A percentile compares a stretch with the other conserved stretches of the same genome.
These are phyloP conservation scores for Naso thynnoides DNA, from an alignment of 2,797 vertebrate genomes.

Conservation along the genomic window DNA sequence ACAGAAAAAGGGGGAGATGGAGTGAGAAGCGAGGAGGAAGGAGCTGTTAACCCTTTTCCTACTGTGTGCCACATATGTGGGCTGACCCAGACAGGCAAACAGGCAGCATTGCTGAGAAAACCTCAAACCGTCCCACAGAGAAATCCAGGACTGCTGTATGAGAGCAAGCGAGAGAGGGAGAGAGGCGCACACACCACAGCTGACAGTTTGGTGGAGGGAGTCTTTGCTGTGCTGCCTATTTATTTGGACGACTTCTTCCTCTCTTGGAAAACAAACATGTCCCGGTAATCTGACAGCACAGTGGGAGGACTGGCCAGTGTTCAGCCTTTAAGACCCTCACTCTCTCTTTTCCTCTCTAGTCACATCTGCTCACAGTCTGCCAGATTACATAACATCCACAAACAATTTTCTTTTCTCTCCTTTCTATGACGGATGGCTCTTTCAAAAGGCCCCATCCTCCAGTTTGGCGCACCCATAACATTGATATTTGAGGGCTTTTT, in stretches of 20 bases:
- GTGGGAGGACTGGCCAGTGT: slow-evolving; percentile 70
- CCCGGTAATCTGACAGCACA: slow-evolving; percentile 77
- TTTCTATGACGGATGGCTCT: slow-evolving; percentile 57
- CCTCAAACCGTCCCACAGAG: slow-evolving; percentile 82
- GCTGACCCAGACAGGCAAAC: slow-evolving; percentile 83
- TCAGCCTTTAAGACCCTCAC: slow-evolving; percentile 58
- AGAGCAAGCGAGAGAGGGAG: slow-evolving; percentile 39
- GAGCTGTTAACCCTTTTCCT: slow-evolving; percentile 79
- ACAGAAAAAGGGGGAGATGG: slow-evolving; percentile 10
- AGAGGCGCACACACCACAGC: slow-evolving; percentile 55
- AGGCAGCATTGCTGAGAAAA: slow-evolving; percentile 82
- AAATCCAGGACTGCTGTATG: slow-evolving; percentile 66
- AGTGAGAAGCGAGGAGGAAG: slow-evolving; percentile 42
- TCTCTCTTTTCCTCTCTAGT: slow-evolving; percentile 38
- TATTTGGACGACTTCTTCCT: slow-evolving; percentile 81
- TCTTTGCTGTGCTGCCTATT: slow-evolving; percentile 72
- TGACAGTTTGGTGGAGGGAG: slow-evolving; percentile 66
- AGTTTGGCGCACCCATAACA: slow-evolving; percentile 26
- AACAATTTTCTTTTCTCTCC: slow-evolving; percentile 74
- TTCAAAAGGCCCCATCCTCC: slow-evolving; percentile 36
- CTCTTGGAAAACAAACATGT: slow-evolving; percentile 80
- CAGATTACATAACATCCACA: slow-evolving; percentile 76
- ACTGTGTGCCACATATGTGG: slow-evolving; percentile 82
- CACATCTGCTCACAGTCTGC: slow-evolving; percentile 77
- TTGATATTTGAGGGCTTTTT: slow-evolving; percentile 46